Evolutionary conservation across 1,140 invertebrate genomes (phyloP), one percentile per base, ranked within the genome.

Genomic region (Caenorhabditis inopinata): DNA sequence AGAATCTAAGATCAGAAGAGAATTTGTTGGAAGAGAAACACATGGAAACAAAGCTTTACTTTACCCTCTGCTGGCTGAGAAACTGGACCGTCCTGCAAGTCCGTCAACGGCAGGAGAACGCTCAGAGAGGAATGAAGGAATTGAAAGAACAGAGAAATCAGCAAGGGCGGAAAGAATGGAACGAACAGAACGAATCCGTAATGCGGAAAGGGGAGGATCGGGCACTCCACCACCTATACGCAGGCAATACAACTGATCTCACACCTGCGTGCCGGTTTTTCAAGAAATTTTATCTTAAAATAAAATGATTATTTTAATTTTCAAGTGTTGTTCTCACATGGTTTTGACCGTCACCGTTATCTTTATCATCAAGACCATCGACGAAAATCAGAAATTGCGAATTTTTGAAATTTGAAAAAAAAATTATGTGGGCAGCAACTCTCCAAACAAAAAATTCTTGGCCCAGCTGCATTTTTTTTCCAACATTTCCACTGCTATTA

Each of bases 11-110:
- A 18, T 38, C 7, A n/a, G 58, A 7, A n/a, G 58, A 42, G 58
- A 68, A n/a, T 68, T 68, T 21, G 58, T 68, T 38, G 58, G 58
- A 35, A 35, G 58, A 68, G 58, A 68, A 38, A 5, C 25, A 3
- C 58, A 68, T 11, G 58, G 58, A 68, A 68, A 68, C 58, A 68
- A 38, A 9, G 58, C 58, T 21, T 32, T 32, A 21, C 58, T 68
- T 21, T 68, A 68, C 27, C 32, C 32, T 21, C 58, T 38, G 38
- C 58, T 68, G 2, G 32, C 32, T 9, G 58, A 68, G 21, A 68
- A 68, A 21, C n/a, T 42, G 2, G 58, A 68, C 21, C 35, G n/a
- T 18, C 32, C 58, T 38, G 58, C 32, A 2, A 68, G 58, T 21
- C 58, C 58, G 2, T 2, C 58, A 21, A 6, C 38, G 6, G 14